Conservation (phyloP, 2,797 vertebrate genomes). For the Malurus splendens region DNA sequence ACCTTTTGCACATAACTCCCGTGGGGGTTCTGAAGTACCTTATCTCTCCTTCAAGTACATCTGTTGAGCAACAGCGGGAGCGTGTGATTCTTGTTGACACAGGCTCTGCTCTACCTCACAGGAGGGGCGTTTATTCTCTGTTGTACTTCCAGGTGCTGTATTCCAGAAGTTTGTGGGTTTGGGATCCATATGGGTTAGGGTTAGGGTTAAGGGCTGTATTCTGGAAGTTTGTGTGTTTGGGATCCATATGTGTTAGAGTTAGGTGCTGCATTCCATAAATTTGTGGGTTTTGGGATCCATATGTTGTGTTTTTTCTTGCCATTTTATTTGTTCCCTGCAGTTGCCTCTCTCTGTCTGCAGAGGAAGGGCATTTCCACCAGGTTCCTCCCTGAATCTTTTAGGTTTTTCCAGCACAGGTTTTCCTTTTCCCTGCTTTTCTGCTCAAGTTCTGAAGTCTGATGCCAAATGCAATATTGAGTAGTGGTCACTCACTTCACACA, state of each 20-base stretch:
- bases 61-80: constrained; percentile 15
- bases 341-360: not conserved
- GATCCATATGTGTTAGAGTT: not conserved
- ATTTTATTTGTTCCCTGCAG: not conserved
- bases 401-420: not conserved
- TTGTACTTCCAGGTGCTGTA: not conserved
- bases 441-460: not conserved
- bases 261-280: not conserved
- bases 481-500: not conserved
- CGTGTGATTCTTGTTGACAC: constrained; percentile 18
- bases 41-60: constrained; percentile 7
- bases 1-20: not conserved
- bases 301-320: not conserved
- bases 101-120: not conserved
- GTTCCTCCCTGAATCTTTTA: not conserved
- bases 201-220: not conserved
- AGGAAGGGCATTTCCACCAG: not conserved
- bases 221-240: not conserved
- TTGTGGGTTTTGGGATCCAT: not conserved
- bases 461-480: not conserved
- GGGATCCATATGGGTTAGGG: not conserved
- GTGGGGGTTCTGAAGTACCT: not conserved
- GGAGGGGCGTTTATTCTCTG: not conserved
- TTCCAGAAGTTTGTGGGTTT: not conserved
- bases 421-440: not conserved